phyloP scores from a whole-genome alignment of 1,140 invertebrate genomes.

The Drosophila grimshawi region DNA sequence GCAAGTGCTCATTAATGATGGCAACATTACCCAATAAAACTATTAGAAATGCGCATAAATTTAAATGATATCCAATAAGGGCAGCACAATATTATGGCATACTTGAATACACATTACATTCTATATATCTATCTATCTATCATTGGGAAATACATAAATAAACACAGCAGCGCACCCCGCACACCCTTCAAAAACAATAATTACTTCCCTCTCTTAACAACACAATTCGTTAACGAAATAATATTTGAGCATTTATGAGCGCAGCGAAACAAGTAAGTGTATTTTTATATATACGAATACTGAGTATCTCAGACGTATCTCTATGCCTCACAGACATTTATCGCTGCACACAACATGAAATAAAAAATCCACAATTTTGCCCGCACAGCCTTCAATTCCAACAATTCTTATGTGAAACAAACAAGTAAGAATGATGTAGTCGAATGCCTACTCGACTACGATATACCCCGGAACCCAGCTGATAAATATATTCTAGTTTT shows the following conservation, averaged over 20 bases:
- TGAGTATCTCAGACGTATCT: too few relatives aligned
- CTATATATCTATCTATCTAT: neutral
- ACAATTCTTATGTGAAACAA: neutral
- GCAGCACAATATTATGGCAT: conserved; percentile 42
- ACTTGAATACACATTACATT: neutral
- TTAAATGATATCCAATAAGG: conserved; percentile 38
- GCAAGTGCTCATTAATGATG: conserved; percentile 75
- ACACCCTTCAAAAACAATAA: neutral
- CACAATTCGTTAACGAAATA: neutral
- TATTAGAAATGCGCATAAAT: conserved; percentile 79
- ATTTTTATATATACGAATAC: too few relatives aligned
- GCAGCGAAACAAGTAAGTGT: neutral
- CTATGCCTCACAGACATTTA: neutral
- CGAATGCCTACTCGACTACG: too few relatives aligned
- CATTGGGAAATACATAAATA: conserved; percentile 16
- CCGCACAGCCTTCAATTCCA: neutral
- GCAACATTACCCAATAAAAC: conserved; percentile 67
- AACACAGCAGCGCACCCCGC: neutral
- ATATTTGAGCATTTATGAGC: neutral
- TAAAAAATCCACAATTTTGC: neutral
- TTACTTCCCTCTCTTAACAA: neutral
- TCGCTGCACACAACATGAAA: neutral
- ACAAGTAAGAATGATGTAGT: neutral
- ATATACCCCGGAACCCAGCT: too few relatives aligned
- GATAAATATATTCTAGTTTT: too few relatives aligned